Evolutionary conservation across 2,888 invertebrate species (phyloP), one percentile per base, ranked within the genome.

Genomic region (Fissipunctia ypsillon): DNA sequence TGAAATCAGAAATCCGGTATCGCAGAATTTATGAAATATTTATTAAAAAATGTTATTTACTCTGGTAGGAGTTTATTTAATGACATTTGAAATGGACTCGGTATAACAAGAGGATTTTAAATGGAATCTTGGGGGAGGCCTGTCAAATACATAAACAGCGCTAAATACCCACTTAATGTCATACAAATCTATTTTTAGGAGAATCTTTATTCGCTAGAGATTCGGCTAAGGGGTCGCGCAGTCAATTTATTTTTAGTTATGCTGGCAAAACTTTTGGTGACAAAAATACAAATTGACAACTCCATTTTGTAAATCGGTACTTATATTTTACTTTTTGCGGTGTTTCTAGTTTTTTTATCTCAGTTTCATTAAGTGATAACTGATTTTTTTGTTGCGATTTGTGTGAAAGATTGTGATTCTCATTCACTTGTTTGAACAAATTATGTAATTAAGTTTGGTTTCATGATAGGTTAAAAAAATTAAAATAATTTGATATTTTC

Each of bases 161-260:
- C 48, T 57, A 77, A 80, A 72, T 69, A 72, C 65, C 83, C 83
- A 72, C 78, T 78, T 66, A 54, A 66, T 54, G 78, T 59, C 73
- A 83, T 61, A 78, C 31, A 50, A 66, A 72, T 57, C 48, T 54
- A 66, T 78, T 69, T 77, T 57, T 57, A 45, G 45, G 25, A 59
- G 63, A 75, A 60, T 50, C 28, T 56, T 59, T 52, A 35, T 52
- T 65, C 19, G n/a, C 3, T 35, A 1, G 16, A 10, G 14, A 38
- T 60, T 31, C 3, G 45, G 50, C 12, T 41, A 14, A 41, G n/a
- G 54, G 76, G 28, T 52, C 43, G 41, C 35, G 14, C 5, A 45
- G 19, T n/a, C 10, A n/a, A 56, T 35, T 45, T 45, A 54, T 19
- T 69, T 74, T 70, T 70, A 56, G 22, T n/a, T 54, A n/a, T 38